A percentile compares a stretch with the other conserved stretches of the same genome.
Conservation (phyloP, 2,888 invertebrate species). For the Himalopsyche kuldschensis region DNA sequence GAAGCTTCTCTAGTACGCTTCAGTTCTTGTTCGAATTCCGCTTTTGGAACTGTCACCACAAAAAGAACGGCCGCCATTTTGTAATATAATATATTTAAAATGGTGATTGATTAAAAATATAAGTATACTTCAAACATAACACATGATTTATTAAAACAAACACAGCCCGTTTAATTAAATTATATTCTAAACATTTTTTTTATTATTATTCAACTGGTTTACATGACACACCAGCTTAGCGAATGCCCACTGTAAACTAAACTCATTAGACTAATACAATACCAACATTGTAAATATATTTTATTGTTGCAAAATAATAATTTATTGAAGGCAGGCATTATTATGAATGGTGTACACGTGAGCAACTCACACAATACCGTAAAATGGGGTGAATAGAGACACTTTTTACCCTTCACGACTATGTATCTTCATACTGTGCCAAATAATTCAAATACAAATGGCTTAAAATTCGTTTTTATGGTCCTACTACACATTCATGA, state of each 20-base stretch:
- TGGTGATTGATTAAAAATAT: neutral
- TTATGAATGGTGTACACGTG: neutral
- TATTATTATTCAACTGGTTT: neutral
- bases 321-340: neutral
- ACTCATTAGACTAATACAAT: neutral
- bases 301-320: neutral
- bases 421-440: no score
- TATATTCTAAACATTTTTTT: no score
- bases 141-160: neutral
- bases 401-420: no score
- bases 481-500: no score
- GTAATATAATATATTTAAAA: neutral
- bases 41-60: slow-evolving; percentile 27
- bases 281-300: neutral
- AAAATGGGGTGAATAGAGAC: no score
- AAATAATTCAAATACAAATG: no score
- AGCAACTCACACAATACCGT: neutral
- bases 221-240: neutral
- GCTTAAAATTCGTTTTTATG: no score
- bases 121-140: neutral
- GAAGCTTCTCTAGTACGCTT: neutral
- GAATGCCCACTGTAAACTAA: neutral
- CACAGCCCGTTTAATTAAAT: neutral
- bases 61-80: slow-evolving; percentile 27
- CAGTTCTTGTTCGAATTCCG: slow-evolving; percentile 20